Evolutionary conservation across 2,888 invertebrate species (phyloP), one percentile per base, ranked within the genome.

Genomic region (Heliconius hortense): DNA sequence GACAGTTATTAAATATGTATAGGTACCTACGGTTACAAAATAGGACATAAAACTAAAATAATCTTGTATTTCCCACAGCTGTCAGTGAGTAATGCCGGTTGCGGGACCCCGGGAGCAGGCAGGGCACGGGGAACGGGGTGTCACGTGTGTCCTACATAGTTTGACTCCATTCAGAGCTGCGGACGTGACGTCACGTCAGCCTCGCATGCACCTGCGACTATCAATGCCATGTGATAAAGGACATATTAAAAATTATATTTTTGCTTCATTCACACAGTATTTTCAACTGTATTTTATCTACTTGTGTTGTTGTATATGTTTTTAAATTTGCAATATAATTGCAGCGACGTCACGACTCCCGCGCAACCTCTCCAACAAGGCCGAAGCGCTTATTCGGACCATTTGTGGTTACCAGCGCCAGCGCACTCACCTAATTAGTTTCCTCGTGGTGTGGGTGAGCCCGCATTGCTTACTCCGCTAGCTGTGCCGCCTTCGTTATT

Each of bases 81-180:
- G 90, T 90, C 88, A 88, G 91, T 89, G 90, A 92, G 92, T 92
- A 91, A 89, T 90, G 85, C 89, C 82, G 86, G 82, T 84, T 80
- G 84, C 76, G 81, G 76, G 79, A 79, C 81, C 79, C 73, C 71
- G 78, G 69, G 79, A 71, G 77, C 79, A 76, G 76, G 80, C 77
- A 79, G 76, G 77, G 79, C 76, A 83, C 80, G 83, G 82, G 84
- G 80, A 71, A 59, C 60, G 21, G 80, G 82, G 82, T 84, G 91
- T 90, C 93, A 93, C 93, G 93, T 92, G 93, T 93, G 92, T 87
- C 92, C 91, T 90, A 92, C 90, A 92, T 92, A 89, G 86, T 85
- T 87, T 82, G 86, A 86, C 86, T 86, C 88, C 91, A 90, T 90
- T 89, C 89, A 90, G 87, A 83, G 82, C 79, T 80, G 82, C 84